phyloP scores from a whole-genome alignment of 1,140 invertebrate species.

The Leptopilina clavipes region DNA sequence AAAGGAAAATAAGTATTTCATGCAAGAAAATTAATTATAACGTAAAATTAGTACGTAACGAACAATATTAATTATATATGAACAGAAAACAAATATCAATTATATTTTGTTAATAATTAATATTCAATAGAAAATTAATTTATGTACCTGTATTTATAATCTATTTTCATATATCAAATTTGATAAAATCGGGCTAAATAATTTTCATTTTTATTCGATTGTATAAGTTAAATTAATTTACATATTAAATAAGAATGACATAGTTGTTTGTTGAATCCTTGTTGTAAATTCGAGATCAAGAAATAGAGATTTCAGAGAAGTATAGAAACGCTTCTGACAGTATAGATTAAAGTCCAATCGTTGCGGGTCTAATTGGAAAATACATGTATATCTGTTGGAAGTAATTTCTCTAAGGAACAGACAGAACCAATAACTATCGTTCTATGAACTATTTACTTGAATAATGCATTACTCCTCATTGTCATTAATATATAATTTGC shows the following conservation, averaged over 20 bases:
- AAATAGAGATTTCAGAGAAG: conserved; percentile 23
- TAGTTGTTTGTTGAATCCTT: neutral
- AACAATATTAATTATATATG: too few species aligned
- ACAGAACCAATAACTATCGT: neutral
- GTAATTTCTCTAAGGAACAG: neutral
- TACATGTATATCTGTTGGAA: neutral
- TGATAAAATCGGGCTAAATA: neutral
- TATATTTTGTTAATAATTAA: too few species aligned
- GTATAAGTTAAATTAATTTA: neutral
- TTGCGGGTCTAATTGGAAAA: conserved; percentile 20
- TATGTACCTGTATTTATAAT: too few species aligned
- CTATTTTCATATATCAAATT: too few species aligned
- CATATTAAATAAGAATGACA: neutral
- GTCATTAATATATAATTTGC: neutral
- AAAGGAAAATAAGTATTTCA: too few species aligned
- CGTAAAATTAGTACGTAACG: too few species aligned
- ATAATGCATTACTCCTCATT: neutral
- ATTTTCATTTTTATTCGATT: neutral
- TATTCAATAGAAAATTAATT: too few species aligned
- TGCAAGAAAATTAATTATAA: too few species aligned
- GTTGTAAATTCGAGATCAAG: neutral
- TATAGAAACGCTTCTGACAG: conserved; percentile 8
- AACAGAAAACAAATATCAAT: too few species aligned
- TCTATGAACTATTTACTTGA: neutral
- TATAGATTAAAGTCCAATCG: conserved; percentile 2